A percentile compares a stretch with the other conserved stretches of the same genome.
These are phyloP conservation scores for Scaptomyza flava DNA, from an alignment of 2,888 invertebrate genomes.

Conservation along the genomic window DNA sequence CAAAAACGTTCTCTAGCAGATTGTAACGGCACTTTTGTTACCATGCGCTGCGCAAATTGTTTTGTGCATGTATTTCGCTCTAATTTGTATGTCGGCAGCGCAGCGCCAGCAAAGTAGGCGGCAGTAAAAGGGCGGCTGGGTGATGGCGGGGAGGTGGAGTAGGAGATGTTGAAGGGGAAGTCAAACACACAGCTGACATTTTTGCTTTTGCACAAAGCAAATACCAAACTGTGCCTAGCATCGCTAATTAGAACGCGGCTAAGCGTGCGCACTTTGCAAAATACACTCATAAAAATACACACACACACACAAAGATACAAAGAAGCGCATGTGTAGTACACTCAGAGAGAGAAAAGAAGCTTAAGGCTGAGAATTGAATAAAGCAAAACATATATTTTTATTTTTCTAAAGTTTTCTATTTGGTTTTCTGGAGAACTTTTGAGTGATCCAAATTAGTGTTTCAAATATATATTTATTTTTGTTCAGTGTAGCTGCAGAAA, in stretches of 20 bases:
- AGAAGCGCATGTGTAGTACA: neutral
- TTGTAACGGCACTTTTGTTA: slow-evolving; percentile 75
- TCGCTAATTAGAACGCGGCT: slow-evolving; percentile 71
- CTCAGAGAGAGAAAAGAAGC: neutral
- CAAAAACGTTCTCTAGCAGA: slow-evolving; percentile 50
- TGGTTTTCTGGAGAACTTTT: no score
- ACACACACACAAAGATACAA: neutral
- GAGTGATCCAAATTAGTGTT: no score
- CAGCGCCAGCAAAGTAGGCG: slow-evolving; percentile 21
- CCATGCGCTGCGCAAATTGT: slow-evolving; percentile 73
- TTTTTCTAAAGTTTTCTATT: no score
- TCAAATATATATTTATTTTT: neutral
- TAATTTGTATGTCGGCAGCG: slow-evolving; percentile 69
- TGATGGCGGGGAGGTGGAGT: neutral
- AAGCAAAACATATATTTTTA: no score
- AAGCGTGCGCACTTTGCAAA: slow-evolving; percentile 40
- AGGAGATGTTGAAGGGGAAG: neutral
- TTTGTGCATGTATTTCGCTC: slow-evolving; percentile 66
- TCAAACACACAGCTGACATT: slow-evolving; percentile 68
- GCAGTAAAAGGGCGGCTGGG: neutral
- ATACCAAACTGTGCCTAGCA: slow-evolving; percentile 75
- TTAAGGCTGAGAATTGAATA: neutral
- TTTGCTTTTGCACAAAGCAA: slow-evolving; percentile 73
- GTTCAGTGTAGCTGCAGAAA: slow-evolving; percentile 7
- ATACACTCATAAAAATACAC: slow-evolving; percentile 1